phyloP scores from a whole-genome alignment of 2,888 invertebrate genomes.

The Drosophila diplacantha region DNA sequence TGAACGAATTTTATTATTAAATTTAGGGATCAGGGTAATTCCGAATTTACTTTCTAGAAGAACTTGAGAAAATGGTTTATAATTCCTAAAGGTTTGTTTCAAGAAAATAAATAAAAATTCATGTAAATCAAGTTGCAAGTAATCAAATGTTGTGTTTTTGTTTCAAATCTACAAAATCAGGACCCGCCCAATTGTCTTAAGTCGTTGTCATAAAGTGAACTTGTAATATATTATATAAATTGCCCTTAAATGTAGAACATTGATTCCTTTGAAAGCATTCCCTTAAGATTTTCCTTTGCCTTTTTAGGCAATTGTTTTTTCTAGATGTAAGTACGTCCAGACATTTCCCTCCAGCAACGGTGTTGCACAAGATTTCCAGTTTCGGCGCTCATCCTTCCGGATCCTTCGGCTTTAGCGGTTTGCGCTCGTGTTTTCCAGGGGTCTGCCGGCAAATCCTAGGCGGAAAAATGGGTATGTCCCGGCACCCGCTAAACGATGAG shows the following conservation, averaged over 20 bases:
- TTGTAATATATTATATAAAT: background rate
- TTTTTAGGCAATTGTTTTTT: conserved; percentile 7
- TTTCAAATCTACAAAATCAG: background rate
- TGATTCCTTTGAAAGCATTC: background rate
- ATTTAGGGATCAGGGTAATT: background rate
- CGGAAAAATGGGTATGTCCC: conserved; percentile 75
- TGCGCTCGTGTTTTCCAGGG: conserved; percentile 57
- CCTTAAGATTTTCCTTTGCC: conserved; percentile 2
- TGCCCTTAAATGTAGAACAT: background rate
- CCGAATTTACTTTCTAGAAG: background rate
- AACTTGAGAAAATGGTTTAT: background rate
- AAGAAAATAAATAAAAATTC: background rate
- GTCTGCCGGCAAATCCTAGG: conserved; percentile 57
- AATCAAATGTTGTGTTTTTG: background rate
- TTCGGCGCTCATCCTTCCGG: conserved; percentile 18
- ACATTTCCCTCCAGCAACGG: conserved; percentile 26
- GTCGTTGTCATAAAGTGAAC: background rate
- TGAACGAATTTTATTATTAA: background rate
- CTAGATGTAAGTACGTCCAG: conserved; percentile 26
- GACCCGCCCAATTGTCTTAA: too few relatives aligned
- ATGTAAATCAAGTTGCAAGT: background rate
- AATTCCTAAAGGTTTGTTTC: background rate
- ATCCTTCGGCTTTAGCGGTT: conserved; percentile 31
- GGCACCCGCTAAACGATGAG: conserved; percentile 74
- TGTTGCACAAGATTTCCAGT: conserved; percentile 54